A percentile compares a stretch with the other conserved stretches of the same genome.
Conservation (phyloP, 2,113 vertebrate species). For the Mobula hypostoma region DNA sequence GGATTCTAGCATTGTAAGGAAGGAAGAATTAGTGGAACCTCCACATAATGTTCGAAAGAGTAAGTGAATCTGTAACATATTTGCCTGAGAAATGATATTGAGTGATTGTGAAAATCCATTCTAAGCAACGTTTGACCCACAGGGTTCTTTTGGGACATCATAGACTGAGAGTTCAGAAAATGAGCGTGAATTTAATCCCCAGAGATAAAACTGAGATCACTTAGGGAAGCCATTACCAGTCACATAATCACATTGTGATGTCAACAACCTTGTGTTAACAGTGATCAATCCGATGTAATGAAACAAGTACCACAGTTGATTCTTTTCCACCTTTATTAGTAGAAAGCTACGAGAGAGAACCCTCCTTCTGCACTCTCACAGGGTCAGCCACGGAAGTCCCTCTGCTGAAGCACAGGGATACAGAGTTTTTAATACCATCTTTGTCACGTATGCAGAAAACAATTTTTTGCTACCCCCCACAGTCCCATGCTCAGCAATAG, state of each 20-base stretch:
- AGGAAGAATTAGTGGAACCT: not conserved
- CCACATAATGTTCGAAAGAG: not conserved
- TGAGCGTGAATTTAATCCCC: not conserved
- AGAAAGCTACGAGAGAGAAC: no score
- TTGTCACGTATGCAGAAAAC: no score
- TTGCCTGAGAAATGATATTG: not conserved
- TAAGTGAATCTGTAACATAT: not conserved
- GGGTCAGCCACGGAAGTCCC: no score
- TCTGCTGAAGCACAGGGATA: no score
- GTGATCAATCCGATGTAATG: no score
- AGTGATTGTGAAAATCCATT: not conserved
- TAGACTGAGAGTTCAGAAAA: not conserved
- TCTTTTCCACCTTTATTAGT: no score
- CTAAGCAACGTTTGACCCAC: not conserved
- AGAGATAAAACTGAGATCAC: not conserved
- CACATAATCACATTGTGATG: not conserved
- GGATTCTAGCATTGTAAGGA: not conserved
- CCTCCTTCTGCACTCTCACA: no score
- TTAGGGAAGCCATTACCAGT: not conserved
- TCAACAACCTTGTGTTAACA: not conserved
- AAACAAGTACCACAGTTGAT: no score
- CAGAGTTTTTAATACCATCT: no score
- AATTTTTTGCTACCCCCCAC: no score
- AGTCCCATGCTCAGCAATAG: no score
- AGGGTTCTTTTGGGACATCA: not conserved